These are phyloP conservation scores for Meloe dianella DNA, from an alignment of 2,888 invertebrate genomes.

Conservation along the genomic window DNA sequence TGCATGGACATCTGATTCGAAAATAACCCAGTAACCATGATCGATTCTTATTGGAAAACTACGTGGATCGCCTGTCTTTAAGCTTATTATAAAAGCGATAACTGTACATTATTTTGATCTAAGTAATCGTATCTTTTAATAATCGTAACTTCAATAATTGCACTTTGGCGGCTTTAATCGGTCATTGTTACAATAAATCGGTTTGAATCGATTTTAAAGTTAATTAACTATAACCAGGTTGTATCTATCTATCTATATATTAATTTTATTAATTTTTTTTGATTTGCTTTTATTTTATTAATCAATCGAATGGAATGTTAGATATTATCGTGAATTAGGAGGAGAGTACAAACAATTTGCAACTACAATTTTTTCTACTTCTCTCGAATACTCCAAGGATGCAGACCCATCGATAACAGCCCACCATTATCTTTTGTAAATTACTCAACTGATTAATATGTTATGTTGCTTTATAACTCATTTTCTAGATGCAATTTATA, in stretches of 20 bases:
- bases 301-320: neutral
- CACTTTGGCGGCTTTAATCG: conserved; percentile 14
- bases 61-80: neutral
- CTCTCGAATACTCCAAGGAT: neutral
- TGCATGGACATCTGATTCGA: neutral
- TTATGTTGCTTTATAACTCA: neutral
- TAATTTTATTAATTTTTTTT: neutral
- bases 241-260: neutral
- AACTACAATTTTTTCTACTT: conserved; percentile 12
- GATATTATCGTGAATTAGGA: neutral
- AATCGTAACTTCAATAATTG: conserved; percentile 12
- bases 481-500: conserved; percentile 12
- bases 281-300: neutral
- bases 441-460: conserved; percentile 8
- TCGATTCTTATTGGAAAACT: neutral
- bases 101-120: neutral
- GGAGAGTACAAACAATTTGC: conserved; percentile 4
- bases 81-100: neutral
- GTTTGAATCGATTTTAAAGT: conserved; percentile 3
- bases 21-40: neutral
- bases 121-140: neutral
- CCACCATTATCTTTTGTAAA: conserved; percentile 4
- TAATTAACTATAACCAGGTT: neutral
- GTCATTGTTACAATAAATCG: conserved; percentile 1
- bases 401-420: conserved; percentile 10